Conservation (phyloP, 2,113 vertebrate genomes). For the Spea multiplicata region DNA sequence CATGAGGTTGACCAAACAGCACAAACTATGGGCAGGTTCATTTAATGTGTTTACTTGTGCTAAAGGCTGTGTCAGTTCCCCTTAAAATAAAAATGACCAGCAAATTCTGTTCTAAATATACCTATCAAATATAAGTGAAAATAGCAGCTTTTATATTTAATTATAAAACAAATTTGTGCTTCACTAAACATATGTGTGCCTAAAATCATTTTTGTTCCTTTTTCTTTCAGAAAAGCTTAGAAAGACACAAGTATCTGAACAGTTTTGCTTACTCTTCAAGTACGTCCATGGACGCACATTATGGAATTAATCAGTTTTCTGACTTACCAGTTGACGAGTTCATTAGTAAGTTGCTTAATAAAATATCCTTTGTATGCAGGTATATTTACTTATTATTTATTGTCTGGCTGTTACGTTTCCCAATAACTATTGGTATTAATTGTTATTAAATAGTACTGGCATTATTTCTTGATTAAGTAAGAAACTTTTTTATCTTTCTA, state of each 20-base stretch:
- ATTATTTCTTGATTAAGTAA: not conserved
- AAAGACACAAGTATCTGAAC: slow-evolving; percentile 74
- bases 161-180: not conserved
- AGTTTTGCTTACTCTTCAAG: slow-evolving; percentile 52
- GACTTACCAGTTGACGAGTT: slow-evolving; percentile 81
- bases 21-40: too few relatives aligned
- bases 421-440: too few relatives aligned
- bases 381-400: not conserved
- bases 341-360: slow-evolving; percentile 66
- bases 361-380: not conserved
- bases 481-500: slow-evolving; percentile 1
- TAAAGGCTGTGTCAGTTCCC: too few relatives aligned
- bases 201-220: not conserved
- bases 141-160: too few relatives aligned
- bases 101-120: too few relatives aligned
- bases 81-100: too few relatives aligned
- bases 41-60: too few relatives aligned
- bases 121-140: too few relatives aligned
- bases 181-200: not conserved
- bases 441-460: too few relatives aligned
- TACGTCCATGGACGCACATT: slow-evolving; percentile 68
- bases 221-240: slow-evolving; percentile 67
- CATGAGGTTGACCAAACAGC: too few relatives aligned
- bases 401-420: not conserved
- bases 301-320: slow-evolving; percentile 88